Evolutionary conservation across 2,888 invertebrate genomes (phyloP), one percentile per base, ranked within the genome.

Genomic region (Teinopalpus imperialis): DNA sequence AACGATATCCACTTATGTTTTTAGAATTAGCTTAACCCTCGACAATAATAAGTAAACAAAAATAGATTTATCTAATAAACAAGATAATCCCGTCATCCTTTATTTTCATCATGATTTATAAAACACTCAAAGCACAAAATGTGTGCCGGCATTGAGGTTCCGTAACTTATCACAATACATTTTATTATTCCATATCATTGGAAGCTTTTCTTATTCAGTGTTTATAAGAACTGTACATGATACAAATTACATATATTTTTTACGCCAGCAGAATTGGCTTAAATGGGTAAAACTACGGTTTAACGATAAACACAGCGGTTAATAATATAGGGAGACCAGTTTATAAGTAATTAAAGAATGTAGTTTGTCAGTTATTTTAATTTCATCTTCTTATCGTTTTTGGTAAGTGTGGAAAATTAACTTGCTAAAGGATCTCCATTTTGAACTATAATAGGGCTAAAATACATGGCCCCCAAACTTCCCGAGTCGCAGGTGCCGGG

Each of bases 401-500:
- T n/a, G n/a, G n/a, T n/a, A n/a, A n/a, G n/a, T n/a, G n/a, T n/a
- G n/a, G n/a, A n/a, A n/a, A n/a, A n/a, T n/a, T n/a, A n/a, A n/a
- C 27, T 39, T 10, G 14, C 9, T 7, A 24, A 20, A 30, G 18
- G 46, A 41, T 46, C 50, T 49, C 49, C 43, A 54, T 60, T 56
- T 56, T 59, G 56, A 62, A 53, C 51, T 57, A 62, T 57, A 56
- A 54, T 56, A 37, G 52, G 51, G 51, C 48, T 32, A 48, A 52
- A 56, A 54, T 52, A 54, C 46, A 56, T 56, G 60, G 58, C 31
- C 43, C 35, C 48, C 18, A 46, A 41, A 46, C 46, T 46, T 51
- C 39, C 36, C 52, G 54, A 61, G 74, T 51, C 76, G 64, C 86
- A 86, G 86, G 86, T 85, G 86, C 59, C 53, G 49, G 34, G 36